phyloP scores from a whole-genome alignment of 2,888 invertebrate species.

The Agrochola macilenta region DNA sequence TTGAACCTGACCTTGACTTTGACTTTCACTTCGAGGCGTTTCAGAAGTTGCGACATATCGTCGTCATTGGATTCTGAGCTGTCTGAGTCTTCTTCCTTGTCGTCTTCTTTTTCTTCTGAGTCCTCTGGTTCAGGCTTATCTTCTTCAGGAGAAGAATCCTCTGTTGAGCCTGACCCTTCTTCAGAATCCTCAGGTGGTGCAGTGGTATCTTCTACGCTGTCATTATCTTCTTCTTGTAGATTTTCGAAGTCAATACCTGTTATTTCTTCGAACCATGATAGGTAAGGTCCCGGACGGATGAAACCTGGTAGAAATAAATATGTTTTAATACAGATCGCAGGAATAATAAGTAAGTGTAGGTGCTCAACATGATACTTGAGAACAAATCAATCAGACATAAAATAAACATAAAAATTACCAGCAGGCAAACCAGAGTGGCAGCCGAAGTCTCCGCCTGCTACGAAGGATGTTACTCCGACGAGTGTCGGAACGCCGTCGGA shows the following conservation, averaged over 20 bases:
- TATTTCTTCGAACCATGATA: constrained; percentile 78
- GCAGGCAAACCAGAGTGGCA: constrained; percentile 85
- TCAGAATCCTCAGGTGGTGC: constrained; percentile 34
- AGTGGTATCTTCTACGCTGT: constrained; percentile 11
- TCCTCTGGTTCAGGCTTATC: constrained; percentile 43
- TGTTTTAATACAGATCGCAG: background rate
- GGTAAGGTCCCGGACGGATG: constrained; percentile 84
- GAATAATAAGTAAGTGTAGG: background rate
- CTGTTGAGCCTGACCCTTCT: constrained; percentile 32
- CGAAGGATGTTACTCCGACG: constrained; percentile 85
- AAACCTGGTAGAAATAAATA: constrained; percentile 75
- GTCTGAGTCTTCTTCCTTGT: constrained; percentile 66
- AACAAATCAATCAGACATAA: background rate
- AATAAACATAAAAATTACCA: constrained; percentile 69
- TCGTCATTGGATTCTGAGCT: constrained; percentile 72
- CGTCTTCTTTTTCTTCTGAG: constrained; percentile 65
- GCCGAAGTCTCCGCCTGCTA: constrained; percentile 80
- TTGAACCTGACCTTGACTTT: constrained; percentile 83
- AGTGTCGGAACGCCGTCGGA: constrained; percentile 74
- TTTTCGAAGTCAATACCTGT: constrained; percentile 83
- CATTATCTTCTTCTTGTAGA: constrained; percentile 74
- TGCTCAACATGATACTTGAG: background rate
- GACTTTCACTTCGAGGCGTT: constrained; percentile 83
- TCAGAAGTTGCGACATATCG: constrained; percentile 77
- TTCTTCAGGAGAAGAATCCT: constrained; percentile 34